phyloP scores from a whole-genome alignment of 2,797 vertebrate species.

The Periophthalmus magnuspinnatus region DNA sequence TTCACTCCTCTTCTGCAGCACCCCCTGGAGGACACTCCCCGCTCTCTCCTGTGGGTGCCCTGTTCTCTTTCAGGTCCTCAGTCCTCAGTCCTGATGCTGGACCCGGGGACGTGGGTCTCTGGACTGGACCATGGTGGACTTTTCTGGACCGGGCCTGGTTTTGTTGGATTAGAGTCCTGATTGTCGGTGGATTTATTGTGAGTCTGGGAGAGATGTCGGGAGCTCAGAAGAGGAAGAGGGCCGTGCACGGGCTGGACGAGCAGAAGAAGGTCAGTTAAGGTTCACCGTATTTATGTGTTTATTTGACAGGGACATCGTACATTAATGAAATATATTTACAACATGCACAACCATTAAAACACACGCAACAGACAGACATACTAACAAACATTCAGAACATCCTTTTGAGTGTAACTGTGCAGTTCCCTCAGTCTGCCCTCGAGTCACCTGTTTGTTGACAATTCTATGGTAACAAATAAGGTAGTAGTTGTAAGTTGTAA shows the following conservation, averaged over 20 bases:
- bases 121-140: constrained; percentile 10
- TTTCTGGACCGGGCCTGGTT: not conserved
- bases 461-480: no score
- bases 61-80: constrained; percentile 54
- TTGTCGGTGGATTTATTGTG: not conserved
- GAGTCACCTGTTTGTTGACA: no score
- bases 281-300: no score
- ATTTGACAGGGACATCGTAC: no score
- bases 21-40: not conserved
- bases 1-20: not conserved
- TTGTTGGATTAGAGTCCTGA: not conserved
- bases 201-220: constrained; percentile 81
- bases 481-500: no score
- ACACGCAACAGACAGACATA: no score
- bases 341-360: no score
- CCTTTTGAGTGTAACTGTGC: no score
- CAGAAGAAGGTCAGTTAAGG: constrained; percentile 90
- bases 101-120: constrained; percentile 46
- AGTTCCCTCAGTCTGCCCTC: no score
- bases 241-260: constrained; percentile 93
- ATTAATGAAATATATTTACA: no score
- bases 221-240: constrained; percentile 88
- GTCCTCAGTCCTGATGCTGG: constrained; percentile 54
- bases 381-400: no score
- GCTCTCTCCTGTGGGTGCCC: constrained; percentile 55